Conservation (phyloP, 2,113 vertebrate genomes). For the Rhea pennata region DNA sequence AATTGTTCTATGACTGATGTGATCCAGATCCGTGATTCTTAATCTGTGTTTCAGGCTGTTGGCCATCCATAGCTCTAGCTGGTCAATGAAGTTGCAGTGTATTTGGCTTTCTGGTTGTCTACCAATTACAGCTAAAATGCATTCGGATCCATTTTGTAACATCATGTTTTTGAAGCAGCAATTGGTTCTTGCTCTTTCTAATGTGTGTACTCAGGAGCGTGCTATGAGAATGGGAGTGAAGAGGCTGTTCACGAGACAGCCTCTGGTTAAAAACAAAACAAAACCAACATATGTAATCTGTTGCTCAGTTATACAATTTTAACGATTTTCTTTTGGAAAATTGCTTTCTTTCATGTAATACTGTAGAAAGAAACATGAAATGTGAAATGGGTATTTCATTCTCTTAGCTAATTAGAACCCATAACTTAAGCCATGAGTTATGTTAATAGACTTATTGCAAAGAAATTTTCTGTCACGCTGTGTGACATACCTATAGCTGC, state of each 20-base stretch:
- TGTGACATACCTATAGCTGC: not conserved
- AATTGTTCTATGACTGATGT: fast-evolving
- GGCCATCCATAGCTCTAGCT: not conserved
- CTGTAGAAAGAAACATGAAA: not conserved
- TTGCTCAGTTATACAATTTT: not conserved
- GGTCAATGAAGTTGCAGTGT: not conserved
- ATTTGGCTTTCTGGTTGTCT: not conserved
- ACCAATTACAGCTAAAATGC: not conserved
- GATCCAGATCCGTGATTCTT: not conserved
- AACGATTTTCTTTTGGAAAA: not conserved
- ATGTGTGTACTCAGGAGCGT: not conserved
- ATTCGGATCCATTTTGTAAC: not conserved
- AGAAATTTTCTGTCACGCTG: not conserved
- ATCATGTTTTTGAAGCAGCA: not conserved
- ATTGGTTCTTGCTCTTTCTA: not conserved
- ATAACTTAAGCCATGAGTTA: not conserved
- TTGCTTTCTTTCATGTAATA: not conserved
- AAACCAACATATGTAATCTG: not conserved
- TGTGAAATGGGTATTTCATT: not conserved
- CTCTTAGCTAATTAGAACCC: not conserved
- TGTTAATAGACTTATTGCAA: not conserved
- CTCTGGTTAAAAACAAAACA: not conserved
- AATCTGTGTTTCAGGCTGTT: not conserved
- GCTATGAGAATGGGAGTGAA: not conserved
- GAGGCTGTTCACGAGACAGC: not conserved